phyloP scores from a whole-genome alignment of 2,888 invertebrate genomes.

The Spodoptera exigua region DNA sequence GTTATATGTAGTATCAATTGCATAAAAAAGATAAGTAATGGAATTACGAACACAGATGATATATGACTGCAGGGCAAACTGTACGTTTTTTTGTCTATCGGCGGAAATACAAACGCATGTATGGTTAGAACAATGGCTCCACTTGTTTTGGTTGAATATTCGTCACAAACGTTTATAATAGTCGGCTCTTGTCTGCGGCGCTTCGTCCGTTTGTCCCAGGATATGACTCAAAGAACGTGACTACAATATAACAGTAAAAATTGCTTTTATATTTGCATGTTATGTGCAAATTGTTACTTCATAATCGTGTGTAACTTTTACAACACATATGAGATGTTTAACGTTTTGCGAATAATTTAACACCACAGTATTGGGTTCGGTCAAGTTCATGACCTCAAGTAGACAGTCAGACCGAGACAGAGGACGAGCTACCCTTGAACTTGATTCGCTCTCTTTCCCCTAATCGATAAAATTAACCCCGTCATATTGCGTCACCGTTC shows the following conservation, averaged over 20 bases:
- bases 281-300: constrained; percentile 54
- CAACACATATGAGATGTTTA: background rate
- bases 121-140: constrained; percentile 74
- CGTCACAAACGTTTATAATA: constrained; percentile 70
- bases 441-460: constrained; percentile 13
- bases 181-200: constrained; percentile 62
- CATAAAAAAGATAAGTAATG: constrained; percentile 29
- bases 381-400: constrained; percentile 37
- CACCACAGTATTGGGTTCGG: background rate
- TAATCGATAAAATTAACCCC: constrained; percentile 49
- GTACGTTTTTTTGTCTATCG: constrained; percentile 70
- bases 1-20: constrained; percentile 33
- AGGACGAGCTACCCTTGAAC: constrained; percentile 22
- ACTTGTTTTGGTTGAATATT: constrained; percentile 73
- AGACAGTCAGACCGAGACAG: constrained; percentile 13
- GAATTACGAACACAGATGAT: constrained; percentile 39
- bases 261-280: constrained; percentile 56
- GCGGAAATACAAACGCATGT: constrained; percentile 75
- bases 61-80: constrained; percentile 39
- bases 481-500: constrained; percentile 61
- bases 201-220: constrained; percentile 66
- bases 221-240: constrained; percentile 76
- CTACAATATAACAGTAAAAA: constrained; percentile 62
- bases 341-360: background rate
- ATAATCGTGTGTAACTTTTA: constrained; percentile 7